These are phyloP conservation scores for Pluvianellus socialis DNA, from an alignment of 2,113 vertebrate species.

Conservation along the genomic window DNA sequence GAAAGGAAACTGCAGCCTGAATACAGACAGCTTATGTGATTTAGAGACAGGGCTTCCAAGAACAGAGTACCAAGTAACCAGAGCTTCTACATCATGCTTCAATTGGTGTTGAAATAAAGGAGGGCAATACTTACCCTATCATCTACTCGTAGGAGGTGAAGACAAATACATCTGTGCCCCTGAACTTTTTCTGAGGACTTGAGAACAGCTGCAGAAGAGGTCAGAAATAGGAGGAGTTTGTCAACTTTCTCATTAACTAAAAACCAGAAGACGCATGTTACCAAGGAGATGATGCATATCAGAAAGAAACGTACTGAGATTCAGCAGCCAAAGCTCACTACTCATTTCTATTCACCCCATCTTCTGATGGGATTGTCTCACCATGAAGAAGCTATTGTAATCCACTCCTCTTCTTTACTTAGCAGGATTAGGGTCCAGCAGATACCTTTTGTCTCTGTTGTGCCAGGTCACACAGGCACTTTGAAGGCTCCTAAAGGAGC, in stretches of 20 bases:
- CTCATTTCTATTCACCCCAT: neutral
- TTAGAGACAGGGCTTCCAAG: neutral
- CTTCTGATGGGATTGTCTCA: neutral
- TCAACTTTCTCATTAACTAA: neutral
- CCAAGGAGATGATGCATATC: neutral
- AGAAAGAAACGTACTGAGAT: neutral
- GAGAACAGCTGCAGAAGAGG: neutral
- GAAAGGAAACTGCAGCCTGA: neutral
- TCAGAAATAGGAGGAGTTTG: neutral
- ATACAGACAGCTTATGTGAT: neutral
- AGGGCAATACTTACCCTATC: neutral
- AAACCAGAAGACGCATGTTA: neutral
- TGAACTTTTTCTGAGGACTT: neutral
- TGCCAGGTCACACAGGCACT: fast-evolving
- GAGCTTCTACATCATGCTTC: neutral
- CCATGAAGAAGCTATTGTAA: neutral
- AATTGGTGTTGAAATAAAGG: neutral
- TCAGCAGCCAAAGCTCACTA: neutral
- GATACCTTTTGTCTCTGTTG: neutral
- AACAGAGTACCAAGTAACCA: neutral
- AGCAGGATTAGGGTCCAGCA: neutral
- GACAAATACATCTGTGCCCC: neutral
- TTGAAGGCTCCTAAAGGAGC: neutral
- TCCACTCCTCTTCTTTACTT: no score
- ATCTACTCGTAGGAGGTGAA: neutral